A percentile compares a stretch with the other conserved stretches of the same genome.
These are phyloP conservation scores for Andrena minutula DNA, from an alignment of 2,888 invertebrate species.

Conservation along the genomic window DNA sequence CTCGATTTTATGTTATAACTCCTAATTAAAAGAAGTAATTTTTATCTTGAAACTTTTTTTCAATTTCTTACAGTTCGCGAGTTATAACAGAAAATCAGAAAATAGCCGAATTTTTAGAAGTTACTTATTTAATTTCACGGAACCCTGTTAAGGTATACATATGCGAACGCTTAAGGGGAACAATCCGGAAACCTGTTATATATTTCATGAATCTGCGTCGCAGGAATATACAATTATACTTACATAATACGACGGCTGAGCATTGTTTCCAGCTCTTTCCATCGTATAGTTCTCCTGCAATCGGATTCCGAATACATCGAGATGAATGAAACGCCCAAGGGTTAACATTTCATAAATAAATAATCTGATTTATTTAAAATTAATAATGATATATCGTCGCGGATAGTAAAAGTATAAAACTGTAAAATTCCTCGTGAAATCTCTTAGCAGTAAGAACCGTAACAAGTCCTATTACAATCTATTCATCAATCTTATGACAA, in stretches of 20 bases:
- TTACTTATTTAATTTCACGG: too few relatives aligned
- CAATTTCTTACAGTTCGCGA: too few relatives aligned
- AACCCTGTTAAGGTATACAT: too few relatives aligned
- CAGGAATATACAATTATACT: slow-evolving; percentile 8
- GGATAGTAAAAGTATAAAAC: slow-evolving; percentile 51
- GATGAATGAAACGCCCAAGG: neutral
- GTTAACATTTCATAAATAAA: slow-evolving; percentile 23
- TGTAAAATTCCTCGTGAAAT: slow-evolving; percentile 41
- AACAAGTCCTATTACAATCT: neutral
- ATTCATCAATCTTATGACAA: slow-evolving; percentile 3
- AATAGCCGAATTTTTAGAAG: too few relatives aligned
- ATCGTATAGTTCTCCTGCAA: neutral
- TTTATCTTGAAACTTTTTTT: too few relatives aligned
- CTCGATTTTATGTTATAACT: too few relatives aligned
- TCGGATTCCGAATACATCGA: neutral
- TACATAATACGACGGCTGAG: slow-evolving; percentile 19
- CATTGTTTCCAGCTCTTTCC: neutral
- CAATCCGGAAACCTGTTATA: neutral
- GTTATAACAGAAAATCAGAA: too few relatives aligned
- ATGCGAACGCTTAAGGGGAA: neutral
- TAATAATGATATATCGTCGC: slow-evolving; percentile 13
- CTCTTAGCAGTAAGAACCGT: slow-evolving; percentile 27
- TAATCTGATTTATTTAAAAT: slow-evolving; percentile 29
- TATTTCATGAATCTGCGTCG: neutral
- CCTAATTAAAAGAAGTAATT: too few relatives aligned